A percentile compares a stretch with the other conserved stretches of the same genome.
Conservation (phyloP, 2,888 invertebrate species). For the Strigamia transsilvanica region DNA sequence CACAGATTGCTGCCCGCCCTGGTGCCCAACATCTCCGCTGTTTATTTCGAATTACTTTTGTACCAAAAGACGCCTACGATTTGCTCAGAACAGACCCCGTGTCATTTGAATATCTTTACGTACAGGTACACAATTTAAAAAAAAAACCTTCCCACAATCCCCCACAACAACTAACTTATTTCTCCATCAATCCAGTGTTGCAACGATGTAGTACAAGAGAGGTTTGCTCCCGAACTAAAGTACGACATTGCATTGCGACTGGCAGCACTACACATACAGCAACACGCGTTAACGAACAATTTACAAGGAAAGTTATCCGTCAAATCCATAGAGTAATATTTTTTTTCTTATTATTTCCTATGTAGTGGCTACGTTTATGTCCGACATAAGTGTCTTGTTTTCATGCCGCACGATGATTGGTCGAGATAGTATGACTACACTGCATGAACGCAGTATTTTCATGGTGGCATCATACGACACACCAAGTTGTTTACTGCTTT, state of each 20-base stretch:
- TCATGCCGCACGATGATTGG: too few relatives aligned
- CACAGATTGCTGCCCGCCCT: slow-evolving; percentile 86
- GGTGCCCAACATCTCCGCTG: slow-evolving; percentile 90
- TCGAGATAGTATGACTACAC: too few relatives aligned
- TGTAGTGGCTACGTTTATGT: too few relatives aligned
- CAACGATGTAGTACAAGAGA: slow-evolving; percentile 90
- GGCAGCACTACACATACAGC: slow-evolving; percentile 90
- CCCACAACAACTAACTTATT: neutral
- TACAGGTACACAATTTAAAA: slow-evolving; percentile 70
- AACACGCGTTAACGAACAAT: slow-evolving; percentile 84
- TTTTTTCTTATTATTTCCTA: slow-evolving; percentile 52
- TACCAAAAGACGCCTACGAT: slow-evolving; percentile 84
- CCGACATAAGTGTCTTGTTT: too few relatives aligned
- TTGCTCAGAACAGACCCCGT: slow-evolving; percentile 83
- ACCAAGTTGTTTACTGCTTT: too few relatives aligned
- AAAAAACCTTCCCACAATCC: neutral
- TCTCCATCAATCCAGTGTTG: slow-evolving; percentile 72
- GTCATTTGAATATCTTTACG: slow-evolving; percentile 87
- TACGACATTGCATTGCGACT: slow-evolving; percentile 86
- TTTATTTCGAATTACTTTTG: slow-evolving; percentile 87
- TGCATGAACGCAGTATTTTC: too few relatives aligned
- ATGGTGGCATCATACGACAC: too few relatives aligned
- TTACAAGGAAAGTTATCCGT: slow-evolving; percentile 82
- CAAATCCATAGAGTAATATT: slow-evolving; percentile 80
- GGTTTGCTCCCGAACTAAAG: slow-evolving; percentile 87